Evolutionary conservation across 2,797 vertebrate species (phyloP).

Genomic region (Tarsius wallacei): DNA sequence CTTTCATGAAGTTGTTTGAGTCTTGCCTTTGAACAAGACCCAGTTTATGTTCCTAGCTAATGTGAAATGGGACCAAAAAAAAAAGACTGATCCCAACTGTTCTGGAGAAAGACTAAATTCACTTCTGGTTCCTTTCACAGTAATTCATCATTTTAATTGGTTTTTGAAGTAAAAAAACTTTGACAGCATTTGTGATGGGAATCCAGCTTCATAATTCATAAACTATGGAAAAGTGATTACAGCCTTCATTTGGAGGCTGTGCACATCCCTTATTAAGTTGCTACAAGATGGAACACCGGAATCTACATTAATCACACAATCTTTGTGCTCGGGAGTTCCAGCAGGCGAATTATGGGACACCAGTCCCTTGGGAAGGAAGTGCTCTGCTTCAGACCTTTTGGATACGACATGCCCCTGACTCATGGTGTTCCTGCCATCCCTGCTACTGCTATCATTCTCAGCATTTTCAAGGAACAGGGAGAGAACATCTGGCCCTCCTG

Average conservation of each 20-base stretch:
- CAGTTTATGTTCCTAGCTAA: constrained; percentile 65
- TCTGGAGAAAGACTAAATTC: constrained; percentile 80
- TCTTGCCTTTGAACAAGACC: constrained; percentile 70
- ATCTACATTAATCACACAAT: constrained; percentile 42
- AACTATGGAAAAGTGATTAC: constrained; percentile 75
- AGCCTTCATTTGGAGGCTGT: constrained; percentile 50
- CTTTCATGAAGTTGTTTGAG: constrained; percentile 72
- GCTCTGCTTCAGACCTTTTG: constrained; percentile 27
- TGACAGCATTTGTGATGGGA: constrained; percentile 70
- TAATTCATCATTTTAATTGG: constrained; percentile 83
- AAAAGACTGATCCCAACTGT: constrained; percentile 64
- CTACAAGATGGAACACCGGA: constrained; percentile 47
- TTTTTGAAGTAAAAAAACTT: constrained; percentile 83
- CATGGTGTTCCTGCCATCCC: neutral
- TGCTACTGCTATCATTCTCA: neutral
- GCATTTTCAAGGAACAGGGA: constrained; percentile 8
- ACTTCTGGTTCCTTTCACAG: constrained; percentile 64
- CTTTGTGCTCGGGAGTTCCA: fast-evolving
- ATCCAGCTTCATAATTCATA: constrained; percentile 77
- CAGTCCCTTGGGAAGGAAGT: neutral
- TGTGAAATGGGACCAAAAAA: constrained; percentile 64
- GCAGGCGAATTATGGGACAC: neutral
- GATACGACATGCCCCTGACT: neutral
- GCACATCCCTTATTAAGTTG: constrained; percentile 66
- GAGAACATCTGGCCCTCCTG: neutral